Conservation (phyloP, 1,140 invertebrate genomes). For the Drusus annulatus region DNA sequence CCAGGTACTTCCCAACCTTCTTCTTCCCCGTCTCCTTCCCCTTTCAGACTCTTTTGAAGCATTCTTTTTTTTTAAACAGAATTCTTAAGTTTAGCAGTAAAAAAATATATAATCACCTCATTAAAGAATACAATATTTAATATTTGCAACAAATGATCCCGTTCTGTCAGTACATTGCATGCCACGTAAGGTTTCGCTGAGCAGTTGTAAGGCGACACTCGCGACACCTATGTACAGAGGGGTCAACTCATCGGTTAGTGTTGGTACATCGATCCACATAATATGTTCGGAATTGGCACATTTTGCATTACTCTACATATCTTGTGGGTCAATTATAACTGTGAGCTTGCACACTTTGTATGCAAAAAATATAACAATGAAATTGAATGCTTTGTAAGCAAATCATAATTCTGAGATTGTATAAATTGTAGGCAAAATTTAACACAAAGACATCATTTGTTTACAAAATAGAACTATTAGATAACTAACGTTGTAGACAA, state of each 20-base stretch:
- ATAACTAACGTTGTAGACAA: no score
- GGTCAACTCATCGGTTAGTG: neutral
- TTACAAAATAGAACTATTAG: no score
- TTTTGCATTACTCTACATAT: neutral
- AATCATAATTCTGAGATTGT: no score
- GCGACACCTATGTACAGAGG: slow-evolving; percentile 6
- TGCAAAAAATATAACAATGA: neutral
- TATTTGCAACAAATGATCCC: neutral
- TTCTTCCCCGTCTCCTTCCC: no score
- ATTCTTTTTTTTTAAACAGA: no score
- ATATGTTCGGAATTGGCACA: neutral
- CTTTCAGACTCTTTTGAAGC: no score
- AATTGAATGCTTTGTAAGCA: neutral
- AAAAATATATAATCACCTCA: no score
- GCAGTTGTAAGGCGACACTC: slow-evolving; percentile 20
- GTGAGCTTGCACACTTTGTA: neutral
- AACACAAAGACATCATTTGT: no score
- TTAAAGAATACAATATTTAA: no score
- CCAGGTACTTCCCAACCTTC: no score
- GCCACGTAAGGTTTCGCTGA: slow-evolving; percentile 1
- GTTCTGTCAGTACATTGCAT: neutral
- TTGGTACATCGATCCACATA: neutral
- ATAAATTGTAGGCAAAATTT: no score
- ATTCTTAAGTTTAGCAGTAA: no score
- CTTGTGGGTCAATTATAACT: neutral